A percentile compares a stretch with the other conserved stretches of the same genome.
Conservation (phyloP, 64 coral and sea anemone genomes). For the Montipora sp. region DNA sequence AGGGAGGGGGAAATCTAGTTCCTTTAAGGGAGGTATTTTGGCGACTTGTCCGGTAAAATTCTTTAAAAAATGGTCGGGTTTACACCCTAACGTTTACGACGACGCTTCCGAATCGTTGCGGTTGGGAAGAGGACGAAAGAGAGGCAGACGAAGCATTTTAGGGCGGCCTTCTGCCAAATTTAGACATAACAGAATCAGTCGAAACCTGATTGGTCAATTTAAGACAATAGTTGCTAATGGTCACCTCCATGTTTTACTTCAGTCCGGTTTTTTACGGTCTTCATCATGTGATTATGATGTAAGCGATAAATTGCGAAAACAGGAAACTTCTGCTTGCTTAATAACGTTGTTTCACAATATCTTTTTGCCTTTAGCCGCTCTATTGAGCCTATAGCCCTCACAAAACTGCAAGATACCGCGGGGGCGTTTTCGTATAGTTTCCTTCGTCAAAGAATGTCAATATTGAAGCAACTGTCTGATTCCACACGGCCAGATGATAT, state of each 20-base stretch:
- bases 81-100: slow-evolving; percentile 81
- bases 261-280: neutral
- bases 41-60: slow-evolving; percentile 99
- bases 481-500: too few species aligned
- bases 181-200: slow-evolving; percentile 74
- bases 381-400: too few species aligned
- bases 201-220: slow-evolving; percentile 65
- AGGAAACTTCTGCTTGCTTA: too few species aligned
- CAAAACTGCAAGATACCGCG: too few species aligned
- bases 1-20: slow-evolving; percentile 91
- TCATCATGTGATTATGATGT: slow-evolving; percentile 25
- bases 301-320: neutral
- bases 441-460: too few species aligned
- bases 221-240: slow-evolving; percentile 20
- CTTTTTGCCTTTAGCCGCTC: too few species aligned
- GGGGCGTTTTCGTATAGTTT: too few species aligned
- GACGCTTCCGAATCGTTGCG: slow-evolving; percentile 82
- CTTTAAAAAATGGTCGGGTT: slow-evolving; percentile 84
- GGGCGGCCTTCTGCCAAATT: slow-evolving; percentile 79
- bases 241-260: neutral
- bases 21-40: slow-evolving; percentile 99
- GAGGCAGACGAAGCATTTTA: slow-evolving; percentile 69
- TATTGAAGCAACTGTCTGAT: too few species aligned
- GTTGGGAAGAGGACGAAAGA: slow-evolving; percentile 71
- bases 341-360: too few species aligned